Conservation (phyloP, 1,140 invertebrate genomes). For the Lasioglossum albipes region DNA sequence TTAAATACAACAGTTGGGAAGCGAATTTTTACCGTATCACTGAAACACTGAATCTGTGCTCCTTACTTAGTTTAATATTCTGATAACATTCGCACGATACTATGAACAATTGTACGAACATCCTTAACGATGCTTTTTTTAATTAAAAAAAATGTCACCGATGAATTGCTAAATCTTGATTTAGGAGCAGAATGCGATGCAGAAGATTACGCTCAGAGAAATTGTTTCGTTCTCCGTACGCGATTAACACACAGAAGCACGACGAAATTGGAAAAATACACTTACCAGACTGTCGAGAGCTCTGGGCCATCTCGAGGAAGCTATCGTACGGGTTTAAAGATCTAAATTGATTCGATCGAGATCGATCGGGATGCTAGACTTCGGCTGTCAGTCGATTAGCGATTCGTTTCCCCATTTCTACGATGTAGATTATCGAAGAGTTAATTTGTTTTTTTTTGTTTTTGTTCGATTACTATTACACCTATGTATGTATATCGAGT, state of each 20-base stretch:
- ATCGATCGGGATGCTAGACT: not conserved
- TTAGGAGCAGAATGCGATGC: too few species aligned
- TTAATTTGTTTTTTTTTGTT: not conserved
- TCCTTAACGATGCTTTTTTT: too few species aligned
- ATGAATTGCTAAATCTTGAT: too few species aligned
- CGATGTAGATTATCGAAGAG: not conserved
- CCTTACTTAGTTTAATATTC: too few species aligned
- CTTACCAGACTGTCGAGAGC: not conserved
- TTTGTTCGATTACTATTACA: not conserved
- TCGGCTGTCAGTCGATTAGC: constrained; percentile 36
- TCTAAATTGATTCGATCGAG: not conserved
- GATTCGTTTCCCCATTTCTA: constrained; percentile 55
- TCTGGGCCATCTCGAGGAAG: not conserved
- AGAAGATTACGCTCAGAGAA: too few species aligned
- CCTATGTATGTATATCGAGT: not conserved
- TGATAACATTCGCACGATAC: too few species aligned
- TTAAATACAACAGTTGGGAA: too few species aligned
- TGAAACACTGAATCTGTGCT: too few species aligned
- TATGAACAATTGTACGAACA: too few species aligned
- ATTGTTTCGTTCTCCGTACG: not conserved
- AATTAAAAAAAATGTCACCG: too few species aligned
- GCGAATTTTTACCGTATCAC: too few species aligned
- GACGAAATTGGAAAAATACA: constrained; percentile 4
- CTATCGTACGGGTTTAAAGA: not conserved
- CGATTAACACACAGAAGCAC: not conserved